Evolutionary conservation across 2,113 vertebrate genomes (phyloP).

Genomic region (Xyliphius kryptos): DNA sequence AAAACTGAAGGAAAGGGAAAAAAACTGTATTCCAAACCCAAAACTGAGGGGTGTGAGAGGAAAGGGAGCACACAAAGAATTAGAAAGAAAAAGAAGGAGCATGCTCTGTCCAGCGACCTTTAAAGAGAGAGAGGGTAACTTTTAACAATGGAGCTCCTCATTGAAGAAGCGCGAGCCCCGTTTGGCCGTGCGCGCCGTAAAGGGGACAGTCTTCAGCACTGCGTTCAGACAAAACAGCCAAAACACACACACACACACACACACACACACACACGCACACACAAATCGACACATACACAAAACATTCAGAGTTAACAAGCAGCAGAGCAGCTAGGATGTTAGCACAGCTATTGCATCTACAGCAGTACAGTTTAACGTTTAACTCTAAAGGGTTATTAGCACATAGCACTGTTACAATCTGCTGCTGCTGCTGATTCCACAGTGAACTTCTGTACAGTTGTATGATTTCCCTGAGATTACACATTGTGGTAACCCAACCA

Average conservation of each 20-base stretch:
- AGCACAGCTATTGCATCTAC: slow-evolving; percentile 32
- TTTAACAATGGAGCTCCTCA: slow-evolving; percentile 96
- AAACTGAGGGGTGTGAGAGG: slow-evolving; percentile 5
- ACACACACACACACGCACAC: slow-evolving; percentile 19
- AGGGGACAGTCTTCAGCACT: slow-evolving; percentile 98
- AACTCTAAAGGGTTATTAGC: slow-evolving; percentile 17
- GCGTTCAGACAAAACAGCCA: slow-evolving; percentile 59
- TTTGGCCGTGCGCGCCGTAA: slow-evolving; percentile 97
- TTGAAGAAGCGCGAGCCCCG: slow-evolving; percentile 95
- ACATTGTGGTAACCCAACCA: no score
- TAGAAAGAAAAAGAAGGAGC: slow-evolving; percentile 30
- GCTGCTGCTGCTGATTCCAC: no score
- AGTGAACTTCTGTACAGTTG: neutral
- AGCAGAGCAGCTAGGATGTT: slow-evolving; percentile 41
- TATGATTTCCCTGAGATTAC: neutral
- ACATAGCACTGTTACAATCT: no score
- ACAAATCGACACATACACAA: slow-evolving; percentile 26
- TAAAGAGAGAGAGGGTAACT: slow-evolving; percentile 68
- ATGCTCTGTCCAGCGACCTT: slow-evolving; percentile 78
- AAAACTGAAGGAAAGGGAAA: slow-evolving; percentile 4
- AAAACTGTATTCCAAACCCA: neutral
- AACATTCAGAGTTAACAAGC: slow-evolving; percentile 32
- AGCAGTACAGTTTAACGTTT: slow-evolving; percentile 6
- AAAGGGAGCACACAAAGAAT: slow-evolving; percentile 33
- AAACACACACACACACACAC: slow-evolving; percentile 15